Evolutionary conservation across 1,140 invertebrate species (phyloP).

Genomic region (Dreissena rostriformis): DNA sequence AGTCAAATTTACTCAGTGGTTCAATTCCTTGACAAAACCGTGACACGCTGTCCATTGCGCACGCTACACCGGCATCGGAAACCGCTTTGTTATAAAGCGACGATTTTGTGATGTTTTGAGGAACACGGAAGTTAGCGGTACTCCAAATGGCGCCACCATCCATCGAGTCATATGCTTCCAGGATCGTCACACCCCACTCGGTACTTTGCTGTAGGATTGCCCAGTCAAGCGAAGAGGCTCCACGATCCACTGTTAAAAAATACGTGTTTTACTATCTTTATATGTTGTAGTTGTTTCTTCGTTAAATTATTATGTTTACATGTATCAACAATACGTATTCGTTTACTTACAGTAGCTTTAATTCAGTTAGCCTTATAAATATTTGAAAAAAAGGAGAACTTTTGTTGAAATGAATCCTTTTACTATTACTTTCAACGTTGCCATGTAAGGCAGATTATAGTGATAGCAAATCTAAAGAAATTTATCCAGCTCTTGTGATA

Average conservation of each 20-base stretch:
- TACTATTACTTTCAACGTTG: not conserved
- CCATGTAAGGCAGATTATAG: not conserved
- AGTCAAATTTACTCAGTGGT: not conserved
- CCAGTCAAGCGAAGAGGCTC: constrained; percentile 32
- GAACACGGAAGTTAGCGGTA: constrained; percentile 1
- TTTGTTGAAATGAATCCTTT: not conserved
- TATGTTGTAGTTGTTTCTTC: too few species aligned
- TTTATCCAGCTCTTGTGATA: not conserved
- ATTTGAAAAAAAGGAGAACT: not conserved
- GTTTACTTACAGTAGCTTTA: too few species aligned
- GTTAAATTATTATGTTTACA: too few species aligned
- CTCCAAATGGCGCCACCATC: constrained; percentile 37
- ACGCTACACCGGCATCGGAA: constrained; percentile 24
- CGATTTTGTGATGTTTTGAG: constrained; percentile 15
- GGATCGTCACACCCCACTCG: constrained; percentile 38
- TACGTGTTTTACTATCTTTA: not conserved
- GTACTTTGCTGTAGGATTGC: not conserved
- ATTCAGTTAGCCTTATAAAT: not conserved
- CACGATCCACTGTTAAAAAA: constrained; percentile 6
- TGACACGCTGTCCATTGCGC: constrained; percentile 1
- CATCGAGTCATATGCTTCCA: constrained; percentile 4
- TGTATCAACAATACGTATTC: too few species aligned
- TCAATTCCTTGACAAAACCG: not conserved
- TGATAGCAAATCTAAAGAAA: not conserved
- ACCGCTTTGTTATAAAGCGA: constrained; percentile 15